Evolutionary conservation across 2,797 vertebrate genomes (phyloP), one percentile per base, ranked within the genome.

Genomic region (Margarornis squamiger): DNA sequence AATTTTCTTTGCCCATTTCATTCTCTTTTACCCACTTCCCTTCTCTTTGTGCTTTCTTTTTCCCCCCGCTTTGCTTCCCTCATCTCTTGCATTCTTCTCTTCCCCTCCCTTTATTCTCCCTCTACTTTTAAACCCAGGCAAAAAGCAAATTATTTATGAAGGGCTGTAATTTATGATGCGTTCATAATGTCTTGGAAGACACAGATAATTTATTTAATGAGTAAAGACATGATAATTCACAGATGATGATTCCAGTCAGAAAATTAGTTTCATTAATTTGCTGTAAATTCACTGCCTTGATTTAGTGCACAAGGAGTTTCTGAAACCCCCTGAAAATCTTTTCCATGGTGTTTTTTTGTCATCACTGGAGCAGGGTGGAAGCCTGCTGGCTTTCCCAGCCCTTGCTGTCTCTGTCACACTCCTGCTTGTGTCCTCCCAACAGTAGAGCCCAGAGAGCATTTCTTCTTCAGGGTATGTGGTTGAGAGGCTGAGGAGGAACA

Each of bases 191-290:
- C 97, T 92, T 96, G 93, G 97, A 98, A 98, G 97, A 96, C 96
- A 96, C 94, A 91, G 90, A 97, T 98, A 97, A 98, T 98, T 98
- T 98, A 98, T 98, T 98, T 98, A 98, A 98, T 97, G 97, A 97
- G 96, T 95, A 97, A 95, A 98, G 97, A 97, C 97, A 97, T 54
- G 65, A 97, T 97, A 97, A 97, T 97, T 97, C 97, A 97, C 95
- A 97, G 97, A 97, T 76, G 90, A 97, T 97, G 94, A 97, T 97
- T 98, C 95, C 92, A 97, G 96, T 96, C 97, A 97, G 97, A 98
- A 98, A 98, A 98, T 98, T 97, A 97, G 96, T 97, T 97, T 97
- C 97, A 97, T 98, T 98, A 98, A 98, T 98, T 98, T 97, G 66
- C 95, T 95, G 90, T 94, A 97, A 97, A 97, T 93, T 96, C 46